Conservation (phyloP, 2,113 vertebrate genomes). For the Entosphenus tridentatus region DNA sequence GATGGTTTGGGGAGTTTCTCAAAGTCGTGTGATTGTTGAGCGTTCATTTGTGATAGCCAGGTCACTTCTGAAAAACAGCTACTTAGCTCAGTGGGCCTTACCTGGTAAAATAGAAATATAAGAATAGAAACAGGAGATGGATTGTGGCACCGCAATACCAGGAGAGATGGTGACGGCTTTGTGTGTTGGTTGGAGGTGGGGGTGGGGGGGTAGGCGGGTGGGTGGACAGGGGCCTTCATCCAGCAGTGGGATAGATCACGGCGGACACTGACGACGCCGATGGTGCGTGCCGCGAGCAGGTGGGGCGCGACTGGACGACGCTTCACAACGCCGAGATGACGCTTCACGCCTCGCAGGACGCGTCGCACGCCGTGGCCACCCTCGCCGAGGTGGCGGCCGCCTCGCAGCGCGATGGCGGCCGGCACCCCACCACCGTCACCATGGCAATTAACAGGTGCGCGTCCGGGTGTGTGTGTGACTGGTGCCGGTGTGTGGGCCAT, state of each 20-base stretch:
- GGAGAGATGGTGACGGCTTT: not conserved
- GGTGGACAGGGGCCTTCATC: too few relatives aligned
- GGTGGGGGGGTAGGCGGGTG: too few relatives aligned
- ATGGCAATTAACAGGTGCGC: conserved; percentile 92
- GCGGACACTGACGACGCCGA: not conserved
- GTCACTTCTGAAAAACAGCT: too few relatives aligned
- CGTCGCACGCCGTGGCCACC: conserved; percentile 80
- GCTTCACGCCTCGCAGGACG: conserved; percentile 94
- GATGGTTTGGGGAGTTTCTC: too few relatives aligned
- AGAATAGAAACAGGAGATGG: not conserved
- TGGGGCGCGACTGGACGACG: conserved; percentile 78
- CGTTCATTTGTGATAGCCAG: too few relatives aligned
- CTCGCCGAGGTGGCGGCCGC: conserved; percentile 78
- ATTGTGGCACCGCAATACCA: not conserved
- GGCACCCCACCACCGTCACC: conserved; percentile 44
- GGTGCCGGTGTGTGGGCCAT: not conserved
- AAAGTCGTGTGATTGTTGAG: too few relatives aligned
- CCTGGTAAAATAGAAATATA: not conserved
- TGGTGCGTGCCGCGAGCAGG: conserved; percentile 16
- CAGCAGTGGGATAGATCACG: too few relatives aligned
- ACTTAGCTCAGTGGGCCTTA: too few relatives aligned
- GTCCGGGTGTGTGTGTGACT: not conserved
- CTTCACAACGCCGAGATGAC: conserved; percentile 89
- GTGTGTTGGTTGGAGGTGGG: not conserved
- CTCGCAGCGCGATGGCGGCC: conserved; percentile 64